Evolutionary conservation across 2,888 invertebrate species (phyloP).

Genomic region (Glyphotaelius pellucidus): DNA sequence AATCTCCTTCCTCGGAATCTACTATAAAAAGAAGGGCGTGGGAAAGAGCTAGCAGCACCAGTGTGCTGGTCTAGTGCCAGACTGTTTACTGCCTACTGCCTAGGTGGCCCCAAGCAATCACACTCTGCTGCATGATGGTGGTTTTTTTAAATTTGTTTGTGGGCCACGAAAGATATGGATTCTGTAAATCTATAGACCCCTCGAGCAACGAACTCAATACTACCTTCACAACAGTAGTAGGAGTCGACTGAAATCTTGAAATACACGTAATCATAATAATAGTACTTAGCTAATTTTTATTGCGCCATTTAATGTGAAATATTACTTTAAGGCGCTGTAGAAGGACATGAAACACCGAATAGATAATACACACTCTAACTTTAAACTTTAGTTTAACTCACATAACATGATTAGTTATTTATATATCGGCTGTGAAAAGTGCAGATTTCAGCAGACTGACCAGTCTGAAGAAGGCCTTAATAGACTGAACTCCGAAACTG

Average conservation of each 20-base stretch:
- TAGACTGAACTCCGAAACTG: no score
- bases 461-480: no score
- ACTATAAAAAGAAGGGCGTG: slow-evolving; percentile 53
- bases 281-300: not conserved
- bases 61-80: not conserved
- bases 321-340: not conserved
- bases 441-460: no score
- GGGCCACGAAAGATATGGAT: slow-evolving; percentile 38
- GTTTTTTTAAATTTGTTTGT: slow-evolving; percentile 5
- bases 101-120: slow-evolving; percentile 47
- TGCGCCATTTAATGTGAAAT: not conserved
- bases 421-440: not conserved
- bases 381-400: not conserved
- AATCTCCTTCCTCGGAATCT: slow-evolving; percentile 44
- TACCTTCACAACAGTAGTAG: not conserved
- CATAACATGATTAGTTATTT: not conserved
- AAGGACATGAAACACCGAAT: no score
- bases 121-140: not conserved
- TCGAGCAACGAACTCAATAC: slow-evolving; percentile 7
- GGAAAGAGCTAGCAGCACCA: slow-evolving; percentile 36
- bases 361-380: not conserved
- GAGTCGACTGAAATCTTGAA: not conserved
- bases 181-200: slow-evolving; percentile 17
- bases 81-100: slow-evolving; percentile 8
- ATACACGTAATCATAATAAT: not conserved